Evolutionary conservation across 2,113 vertebrate genomes (phyloP).

Genomic region (Solenodon paradoxus): DNA sequence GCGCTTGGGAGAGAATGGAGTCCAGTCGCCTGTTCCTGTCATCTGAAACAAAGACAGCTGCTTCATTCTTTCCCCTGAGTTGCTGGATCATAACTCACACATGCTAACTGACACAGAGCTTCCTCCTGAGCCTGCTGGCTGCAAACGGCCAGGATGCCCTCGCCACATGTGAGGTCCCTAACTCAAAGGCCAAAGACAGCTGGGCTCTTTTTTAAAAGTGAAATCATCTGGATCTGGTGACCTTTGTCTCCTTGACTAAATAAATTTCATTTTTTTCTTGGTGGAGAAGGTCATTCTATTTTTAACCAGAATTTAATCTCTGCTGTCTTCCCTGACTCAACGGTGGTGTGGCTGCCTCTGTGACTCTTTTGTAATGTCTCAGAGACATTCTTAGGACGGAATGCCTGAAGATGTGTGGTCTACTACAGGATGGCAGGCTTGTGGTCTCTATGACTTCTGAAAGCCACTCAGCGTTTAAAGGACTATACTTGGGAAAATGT

Average conservation of each 20-base stretch:
- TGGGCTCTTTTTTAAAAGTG: conserved; percentile 54
- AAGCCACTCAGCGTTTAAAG: conserved; percentile 17
- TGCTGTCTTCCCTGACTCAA: neutral
- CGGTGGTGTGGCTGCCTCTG: neutral
- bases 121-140: neutral
- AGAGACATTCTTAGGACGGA: neutral
- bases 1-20: conserved; percentile 3
- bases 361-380: conserved; percentile 40
- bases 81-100: neutral
- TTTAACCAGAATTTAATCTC: conserved; percentile 64
- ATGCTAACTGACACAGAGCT: neutral
- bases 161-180: neutral
- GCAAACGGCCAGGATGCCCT: neutral
- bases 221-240: conserved; percentile 43
- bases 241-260: conserved; percentile 62
- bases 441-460: neutral
- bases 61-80: neutral
- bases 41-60: conserved; percentile 61
- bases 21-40: neutral
- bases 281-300: conserved; percentile 63
- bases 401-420: neutral
- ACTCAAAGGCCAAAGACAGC: conserved; percentile 43
- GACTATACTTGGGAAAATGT: conserved; percentile 8
- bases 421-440: neutral
- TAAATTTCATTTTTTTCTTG: conserved; percentile 48